These are phyloP conservation scores for Eledona agricola DNA, from an alignment of 2,888 invertebrate species.

Conservation along the genomic window DNA sequence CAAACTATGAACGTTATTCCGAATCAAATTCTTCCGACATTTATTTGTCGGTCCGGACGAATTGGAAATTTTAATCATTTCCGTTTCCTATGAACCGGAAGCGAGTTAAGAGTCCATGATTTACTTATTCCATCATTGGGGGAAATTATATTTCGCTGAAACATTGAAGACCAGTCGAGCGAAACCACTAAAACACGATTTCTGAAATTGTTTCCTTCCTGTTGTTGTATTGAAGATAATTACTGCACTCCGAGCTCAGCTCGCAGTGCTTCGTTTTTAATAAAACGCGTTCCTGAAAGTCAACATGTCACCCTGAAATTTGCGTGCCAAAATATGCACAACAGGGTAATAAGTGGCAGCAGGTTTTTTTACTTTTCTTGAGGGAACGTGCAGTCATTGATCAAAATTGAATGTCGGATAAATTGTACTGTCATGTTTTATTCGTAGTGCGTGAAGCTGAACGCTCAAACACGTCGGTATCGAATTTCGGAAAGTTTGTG, in stretches of 20 bases:
- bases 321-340: too few species aligned
- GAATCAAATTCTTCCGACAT: constrained; percentile 1
- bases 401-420: constrained; percentile 13
- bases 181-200: constrained; percentile 2
- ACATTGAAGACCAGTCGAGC: constrained; percentile 5
- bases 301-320: too few species aligned
- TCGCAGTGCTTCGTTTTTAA: too few species aligned
- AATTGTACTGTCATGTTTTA: constrained; percentile 1
- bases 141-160: constrained; percentile 9
- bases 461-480: constrained; percentile 1
- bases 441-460: constrained; percentile 1
- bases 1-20: constrained; percentile 3
- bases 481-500: constrained; percentile 5
- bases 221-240: too few species aligned
- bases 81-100: constrained; percentile 16
- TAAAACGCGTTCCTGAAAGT: too few species aligned
- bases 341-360: too few species aligned
- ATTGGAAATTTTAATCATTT: constrained; percentile 13
- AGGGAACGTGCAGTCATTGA: constrained; percentile 2
- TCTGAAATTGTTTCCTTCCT: too few species aligned
- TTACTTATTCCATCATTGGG: constrained; percentile 10
- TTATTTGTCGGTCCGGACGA: not conserved
- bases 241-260: too few species aligned
- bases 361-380: not conserved
- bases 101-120: constrained; percentile 12